phyloP scores from a whole-genome alignment of 2,797 vertebrate genomes.

The Pygocentrus nattereri region DNA sequence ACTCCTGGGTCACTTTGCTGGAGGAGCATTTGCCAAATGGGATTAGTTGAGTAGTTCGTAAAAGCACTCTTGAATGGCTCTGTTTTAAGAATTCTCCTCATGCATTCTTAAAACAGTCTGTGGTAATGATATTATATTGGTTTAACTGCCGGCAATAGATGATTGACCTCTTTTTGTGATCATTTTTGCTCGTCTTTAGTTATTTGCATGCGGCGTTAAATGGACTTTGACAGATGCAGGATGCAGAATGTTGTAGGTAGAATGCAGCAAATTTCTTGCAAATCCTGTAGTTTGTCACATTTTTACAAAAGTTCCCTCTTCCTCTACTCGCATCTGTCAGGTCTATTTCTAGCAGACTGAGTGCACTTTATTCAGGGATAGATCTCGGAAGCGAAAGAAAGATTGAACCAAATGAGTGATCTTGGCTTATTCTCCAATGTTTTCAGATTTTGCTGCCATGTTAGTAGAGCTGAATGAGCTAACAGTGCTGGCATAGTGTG shows the following conservation, averaged over 20 bases:
- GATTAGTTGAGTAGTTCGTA: slow-evolving; percentile 41
- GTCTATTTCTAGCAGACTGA: slow-evolving; percentile 38
- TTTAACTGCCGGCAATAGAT: slow-evolving; percentile 78
- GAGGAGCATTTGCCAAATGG: slow-evolving; percentile 40
- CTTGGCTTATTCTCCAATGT: slow-evolving; percentile 40
- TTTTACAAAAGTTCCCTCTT: background rate
- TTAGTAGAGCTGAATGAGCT: slow-evolving; percentile 53
- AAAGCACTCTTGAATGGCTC: slow-evolving; percentile 49
- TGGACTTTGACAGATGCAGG: background rate
- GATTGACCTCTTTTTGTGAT: slow-evolving; percentile 79
- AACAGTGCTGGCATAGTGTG: slow-evolving; percentile 44
- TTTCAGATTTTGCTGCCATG: slow-evolving; percentile 42
- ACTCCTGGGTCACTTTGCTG: slow-evolving; percentile 50
- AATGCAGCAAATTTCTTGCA: background rate
- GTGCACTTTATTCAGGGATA: slow-evolving; percentile 26
- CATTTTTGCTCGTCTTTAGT: slow-evolving; percentile 76
- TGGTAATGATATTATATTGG: slow-evolving; percentile 65
- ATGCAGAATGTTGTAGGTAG: background rate
- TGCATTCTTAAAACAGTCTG: slow-evolving; percentile 28
- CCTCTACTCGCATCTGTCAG: slow-evolving; percentile 27
- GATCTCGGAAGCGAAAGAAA: slow-evolving; percentile 30
- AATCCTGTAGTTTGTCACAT: background rate
- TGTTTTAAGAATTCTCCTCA: slow-evolving; percentile 49
- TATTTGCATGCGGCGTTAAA: slow-evolving; percentile 12
- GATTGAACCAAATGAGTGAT: slow-evolving; percentile 46